Conservation (phyloP, 2,888 invertebrate species). For the Blera fallax region DNA sequence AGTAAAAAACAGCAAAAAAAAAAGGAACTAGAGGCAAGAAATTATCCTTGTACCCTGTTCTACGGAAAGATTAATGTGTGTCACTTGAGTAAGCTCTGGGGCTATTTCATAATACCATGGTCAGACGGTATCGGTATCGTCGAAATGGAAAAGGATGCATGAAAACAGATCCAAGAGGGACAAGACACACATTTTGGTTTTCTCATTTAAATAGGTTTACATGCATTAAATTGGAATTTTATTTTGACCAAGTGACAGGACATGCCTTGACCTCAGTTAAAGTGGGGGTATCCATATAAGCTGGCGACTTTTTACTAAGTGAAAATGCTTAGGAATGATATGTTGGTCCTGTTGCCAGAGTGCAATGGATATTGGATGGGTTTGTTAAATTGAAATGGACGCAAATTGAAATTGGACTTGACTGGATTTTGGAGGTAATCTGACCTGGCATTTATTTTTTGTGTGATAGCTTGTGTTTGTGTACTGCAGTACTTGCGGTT, state of each 20-base stretch:
- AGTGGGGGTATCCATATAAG: not conserved
- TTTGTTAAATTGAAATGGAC: not conserved
- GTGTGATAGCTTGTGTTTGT: no score
- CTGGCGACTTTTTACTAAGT: conserved; percentile 12
- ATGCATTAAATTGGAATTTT: conserved; percentile 36
- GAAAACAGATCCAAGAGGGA: not conserved
- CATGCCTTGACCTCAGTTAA: not conserved
- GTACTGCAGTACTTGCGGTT: no score
- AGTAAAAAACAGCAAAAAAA: not conserved
- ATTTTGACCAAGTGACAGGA: conserved; percentile 13
- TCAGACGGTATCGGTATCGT: conserved; percentile 6
- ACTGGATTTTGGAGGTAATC: not conserved
- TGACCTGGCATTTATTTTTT: no score
- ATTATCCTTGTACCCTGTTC: conserved; percentile 22
- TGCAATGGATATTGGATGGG: not conserved
- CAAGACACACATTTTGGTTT: conserved; percentile 20
- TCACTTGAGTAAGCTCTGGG: conserved; percentile 23
- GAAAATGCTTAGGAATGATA: conserved; percentile 12
- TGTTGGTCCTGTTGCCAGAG: not conserved
- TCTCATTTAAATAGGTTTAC: conserved; percentile 34
- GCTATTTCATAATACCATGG: conserved; percentile 25
- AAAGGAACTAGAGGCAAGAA: not conserved
- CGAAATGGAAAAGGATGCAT: conserved; percentile 10
- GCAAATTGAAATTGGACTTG: not conserved
- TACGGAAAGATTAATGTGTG: conserved; percentile 45